A percentile compares a stretch with the other conserved stretches of the same genome.
These are phyloP conservation scores for Oreochromis niloticus DNA, from an alignment of 2,113 vertebrate genomes.

Conservation along the genomic window DNA sequence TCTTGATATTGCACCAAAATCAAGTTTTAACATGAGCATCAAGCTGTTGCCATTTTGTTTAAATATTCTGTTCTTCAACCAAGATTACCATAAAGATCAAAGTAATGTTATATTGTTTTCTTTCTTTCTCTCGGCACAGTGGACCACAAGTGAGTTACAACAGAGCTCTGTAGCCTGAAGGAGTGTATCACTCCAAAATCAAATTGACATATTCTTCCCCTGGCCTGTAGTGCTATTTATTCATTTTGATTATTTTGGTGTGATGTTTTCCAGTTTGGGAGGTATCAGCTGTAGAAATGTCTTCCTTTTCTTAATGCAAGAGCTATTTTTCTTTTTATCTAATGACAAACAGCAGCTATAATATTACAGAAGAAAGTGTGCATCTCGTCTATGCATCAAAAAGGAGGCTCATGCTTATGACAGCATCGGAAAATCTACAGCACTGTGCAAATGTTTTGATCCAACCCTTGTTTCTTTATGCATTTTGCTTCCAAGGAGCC, in stretches of 20 bases:
- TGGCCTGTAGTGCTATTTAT: not conserved
- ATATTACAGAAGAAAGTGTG: not conserved
- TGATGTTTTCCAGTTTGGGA: not conserved
- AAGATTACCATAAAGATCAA: not conserved
- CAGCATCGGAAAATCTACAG: not conserved
- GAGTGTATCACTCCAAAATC: not conserved
- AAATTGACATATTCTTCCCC: not conserved
- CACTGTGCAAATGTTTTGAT: not conserved
- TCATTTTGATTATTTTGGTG: not conserved
- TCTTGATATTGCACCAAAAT: not conserved
- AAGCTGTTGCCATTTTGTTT: not conserved
- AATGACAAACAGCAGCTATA: not conserved
- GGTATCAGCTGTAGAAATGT: not conserved
- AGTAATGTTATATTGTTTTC: not conserved
- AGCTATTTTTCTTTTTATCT: not conserved
- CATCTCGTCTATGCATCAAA: not conserved
- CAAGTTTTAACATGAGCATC: not conserved
- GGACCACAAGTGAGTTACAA: not conserved
- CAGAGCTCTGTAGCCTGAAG: not conserved
- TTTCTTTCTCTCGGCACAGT: not conserved
- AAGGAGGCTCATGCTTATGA: not conserved
- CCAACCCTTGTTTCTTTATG: not conserved
- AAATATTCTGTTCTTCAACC: not conserved
- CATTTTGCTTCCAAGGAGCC: not conserved
- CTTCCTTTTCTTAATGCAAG: not conserved